Evolutionary conservation across 2,113 vertebrate species (phyloP), one percentile per base, ranked within the genome.

Genomic region (Tretioscincus oriximinensis): DNA sequence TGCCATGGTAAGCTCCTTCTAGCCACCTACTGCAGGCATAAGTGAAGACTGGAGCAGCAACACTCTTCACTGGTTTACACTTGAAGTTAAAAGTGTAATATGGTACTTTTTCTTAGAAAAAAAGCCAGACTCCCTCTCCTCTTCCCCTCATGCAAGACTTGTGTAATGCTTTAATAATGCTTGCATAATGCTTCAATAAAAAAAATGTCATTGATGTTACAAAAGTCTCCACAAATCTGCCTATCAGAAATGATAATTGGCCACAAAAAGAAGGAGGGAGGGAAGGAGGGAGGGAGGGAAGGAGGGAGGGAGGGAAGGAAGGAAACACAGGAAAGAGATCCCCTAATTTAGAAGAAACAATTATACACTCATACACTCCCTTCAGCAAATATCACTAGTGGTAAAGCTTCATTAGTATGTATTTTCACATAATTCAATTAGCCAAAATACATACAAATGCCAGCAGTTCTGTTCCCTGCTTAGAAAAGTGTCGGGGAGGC

Each of bases 391-490:
- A 90, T 90, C 88, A 89, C 90, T 66, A 60, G 81, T 66, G 54
- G 81, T 86, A 89, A 91, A 84, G 84, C 91, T 94, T 96, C 94
- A 95, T 96, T 96, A 95, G 93, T 92, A 92, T 94, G 94, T 95
- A 91, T 95, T 95, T 95, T 95, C 94, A 94, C 92, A 94, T 95
- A 92, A 94, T 95, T 95, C 94, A 96, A 96, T 96, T 96, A 96
- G 93, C 88, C 94, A 94, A 95, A 95, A 96, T 93, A 95, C 93
- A 96, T 89, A 94, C 78, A 90, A 94, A 87, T 69, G 90, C 91
- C 90, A 85, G 79, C 92, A 81, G 93, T 87, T 90, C 90, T 86
- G 87, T 92, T 93, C 90, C 80, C 93, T 91, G 93, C 93, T 91
- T 91, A 90, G 93, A 93, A 41, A 93, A 96, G 92, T 74, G 20